Evolutionary conservation across 1,140 invertebrate genomes (phyloP).

Genomic region (Drosophila auraria): DNA sequence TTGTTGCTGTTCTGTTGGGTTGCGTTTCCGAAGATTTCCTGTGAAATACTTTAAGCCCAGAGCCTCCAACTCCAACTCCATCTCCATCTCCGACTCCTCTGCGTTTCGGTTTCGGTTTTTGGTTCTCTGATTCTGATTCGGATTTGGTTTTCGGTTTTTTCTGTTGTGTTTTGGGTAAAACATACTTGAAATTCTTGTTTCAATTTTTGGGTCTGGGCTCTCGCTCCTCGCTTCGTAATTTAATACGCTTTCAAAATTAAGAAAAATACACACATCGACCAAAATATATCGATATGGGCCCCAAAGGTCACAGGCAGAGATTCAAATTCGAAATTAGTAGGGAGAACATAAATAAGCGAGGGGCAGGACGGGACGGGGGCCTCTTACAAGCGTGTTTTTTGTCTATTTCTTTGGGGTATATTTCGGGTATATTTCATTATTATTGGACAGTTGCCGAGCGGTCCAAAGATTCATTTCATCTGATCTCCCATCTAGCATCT

Average conservation of each 20-base stretch:
- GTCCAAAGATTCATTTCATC: slow-evolving; percentile 47
- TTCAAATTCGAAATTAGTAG: slow-evolving; percentile 78
- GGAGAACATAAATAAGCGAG: slow-evolving; percentile 60
- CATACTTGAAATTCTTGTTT: slow-evolving; percentile 84
- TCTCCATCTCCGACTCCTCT: slow-evolving; percentile 19
- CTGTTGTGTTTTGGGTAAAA: slow-evolving; percentile 74
- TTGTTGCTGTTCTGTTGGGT: slow-evolving; percentile 73
- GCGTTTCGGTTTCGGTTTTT: slow-evolving; percentile 49
- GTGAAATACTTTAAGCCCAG: slow-evolving; percentile 83
- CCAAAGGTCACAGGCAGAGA: slow-evolving; percentile 78
- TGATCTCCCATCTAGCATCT: slow-evolving; percentile 52
- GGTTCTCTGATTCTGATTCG: slow-evolving; percentile 47
- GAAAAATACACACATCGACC: slow-evolving; percentile 56
- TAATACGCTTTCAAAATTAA: slow-evolving; percentile 84
- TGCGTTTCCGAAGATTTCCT: slow-evolving; percentile 80
- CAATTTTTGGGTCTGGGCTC: slow-evolving; percentile 50
- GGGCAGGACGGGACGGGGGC: no score
- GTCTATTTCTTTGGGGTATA: slow-evolving; percentile 38
- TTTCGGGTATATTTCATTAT: slow-evolving; percentile 79
- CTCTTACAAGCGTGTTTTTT: slow-evolving; percentile 30
- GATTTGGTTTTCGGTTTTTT: slow-evolving; percentile 14
- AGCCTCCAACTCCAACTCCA: slow-evolving; percentile 24
- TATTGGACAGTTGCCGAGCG: slow-evolving; percentile 80
- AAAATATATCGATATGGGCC: slow-evolving; percentile 63
- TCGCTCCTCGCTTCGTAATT: slow-evolving; percentile 58